Conservation (phyloP, 2,797 vertebrate genomes). For the Sylvia borin region DNA sequence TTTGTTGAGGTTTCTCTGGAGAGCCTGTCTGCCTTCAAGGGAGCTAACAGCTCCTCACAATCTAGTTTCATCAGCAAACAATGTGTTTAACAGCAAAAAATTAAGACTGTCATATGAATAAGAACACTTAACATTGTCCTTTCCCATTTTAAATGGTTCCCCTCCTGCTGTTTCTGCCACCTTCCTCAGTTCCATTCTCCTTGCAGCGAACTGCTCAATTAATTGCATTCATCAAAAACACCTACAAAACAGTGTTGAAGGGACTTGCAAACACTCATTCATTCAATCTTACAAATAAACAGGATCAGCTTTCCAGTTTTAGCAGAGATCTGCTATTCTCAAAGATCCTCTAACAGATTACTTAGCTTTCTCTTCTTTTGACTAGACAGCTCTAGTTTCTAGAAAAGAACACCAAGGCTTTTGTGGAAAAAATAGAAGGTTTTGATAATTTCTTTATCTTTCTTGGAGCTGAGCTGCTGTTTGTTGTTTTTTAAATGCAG, state of each 20-base stretch:
- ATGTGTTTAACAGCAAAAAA: background rate
- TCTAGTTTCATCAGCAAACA: background rate
- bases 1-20: background rate
- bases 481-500: background rate
- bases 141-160: background rate
- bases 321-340: background rate
- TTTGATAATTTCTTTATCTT: background rate
- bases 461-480: background rate
- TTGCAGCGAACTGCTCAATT: background rate
- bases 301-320: background rate
- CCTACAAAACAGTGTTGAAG: background rate
- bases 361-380: background rate
- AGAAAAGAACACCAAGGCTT: background rate
- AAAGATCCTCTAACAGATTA: background rate
- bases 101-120: background rate
- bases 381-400: background rate
- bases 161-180: background rate
- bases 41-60: background rate
- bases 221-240: background rate
- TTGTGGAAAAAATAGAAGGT: background rate
- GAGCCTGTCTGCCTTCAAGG: background rate
- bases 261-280: background rate
- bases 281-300: background rate
- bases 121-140: background rate
- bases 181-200: background rate